Base-by-base conservation (phyloP, 2,797 vertebrate species). In the Calcarius lapponicus region DNA sequence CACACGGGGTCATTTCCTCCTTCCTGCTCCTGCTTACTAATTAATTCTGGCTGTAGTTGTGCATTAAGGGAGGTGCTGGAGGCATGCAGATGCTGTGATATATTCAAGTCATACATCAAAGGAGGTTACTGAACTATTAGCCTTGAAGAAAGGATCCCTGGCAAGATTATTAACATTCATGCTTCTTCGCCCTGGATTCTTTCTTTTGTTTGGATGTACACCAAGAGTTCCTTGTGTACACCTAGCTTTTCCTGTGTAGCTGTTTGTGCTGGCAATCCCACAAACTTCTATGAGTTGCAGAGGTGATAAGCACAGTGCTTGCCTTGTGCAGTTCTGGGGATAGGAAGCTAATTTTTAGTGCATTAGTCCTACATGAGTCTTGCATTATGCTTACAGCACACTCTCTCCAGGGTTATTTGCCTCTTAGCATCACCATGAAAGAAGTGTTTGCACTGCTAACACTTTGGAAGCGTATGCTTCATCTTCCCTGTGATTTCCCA, bases 81-180 rank as follows among this genome's bases (percentile, higher is more conserved):
- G 96, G 96, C 97, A 92, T 47, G 90, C 90, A 90, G 88, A 95
- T 95, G 87, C 96, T 96, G 88, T 96, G 95, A 97, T 97, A 96
- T 95, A 97, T 97, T 97, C 96, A 96, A 97, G 92, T 93, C 92
- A 87, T 96, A 97, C 96, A 97, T 97, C 97, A 97, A 97, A 97
- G 96, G 96, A 94, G 95, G 96, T 96, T 97, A 95, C 93, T 96
- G 96, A 97, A 97, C 97, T 97, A 95, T 96, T 96, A 97, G 96
- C 94, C 97, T 97, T 90, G 92, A 93, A 97, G 93, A 97, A 96
- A 95, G 95, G 92, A 92, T 97, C 93, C 69, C 88, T 92, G 90
- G 95, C 92, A 94, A 90, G 92, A 95, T 97, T 94, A 96, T 97
- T 97, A 97, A 91, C 95, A 96, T 95, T 88, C 87, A 70, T 62